Conservation (phyloP, 2,113 vertebrate species). For the Chloropsis cyanopogon region DNA sequence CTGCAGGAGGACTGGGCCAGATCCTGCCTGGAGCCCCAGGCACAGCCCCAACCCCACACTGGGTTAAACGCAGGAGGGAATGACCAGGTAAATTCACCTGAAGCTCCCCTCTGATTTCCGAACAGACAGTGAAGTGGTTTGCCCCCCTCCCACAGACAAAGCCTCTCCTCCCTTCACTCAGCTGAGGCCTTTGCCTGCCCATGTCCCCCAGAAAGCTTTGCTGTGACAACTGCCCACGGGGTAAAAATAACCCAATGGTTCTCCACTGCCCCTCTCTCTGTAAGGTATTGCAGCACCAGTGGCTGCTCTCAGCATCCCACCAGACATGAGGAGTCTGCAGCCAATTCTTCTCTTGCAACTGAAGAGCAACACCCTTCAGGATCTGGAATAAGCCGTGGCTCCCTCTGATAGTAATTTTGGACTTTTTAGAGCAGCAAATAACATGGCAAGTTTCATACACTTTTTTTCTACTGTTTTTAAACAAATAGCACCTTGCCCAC, state of each 20-base stretch:
- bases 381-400: neutral
- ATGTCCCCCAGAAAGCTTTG: neutral
- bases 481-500: neutral
- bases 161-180: neutral
- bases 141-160: neutral
- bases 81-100: neutral
- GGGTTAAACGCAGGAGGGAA: neutral
- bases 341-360: neutral
- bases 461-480: neutral
- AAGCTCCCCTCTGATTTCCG: neutral
- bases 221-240: neutral
- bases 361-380: neutral
- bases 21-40: neutral
- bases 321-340: neutral
- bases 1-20: neutral
- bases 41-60: neutral
- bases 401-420: fast-evolving
- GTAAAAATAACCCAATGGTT: neutral
- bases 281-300: neutral
- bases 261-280: neutral
- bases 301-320: neutral
- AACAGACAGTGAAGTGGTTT: neutral
- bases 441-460: neutral
- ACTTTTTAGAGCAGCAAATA: neutral
- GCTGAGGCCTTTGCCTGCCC: neutral